Evolutionary conservation across 2,113 vertebrate genomes (phyloP).

Genomic region (Casuarius casuarius): DNA sequence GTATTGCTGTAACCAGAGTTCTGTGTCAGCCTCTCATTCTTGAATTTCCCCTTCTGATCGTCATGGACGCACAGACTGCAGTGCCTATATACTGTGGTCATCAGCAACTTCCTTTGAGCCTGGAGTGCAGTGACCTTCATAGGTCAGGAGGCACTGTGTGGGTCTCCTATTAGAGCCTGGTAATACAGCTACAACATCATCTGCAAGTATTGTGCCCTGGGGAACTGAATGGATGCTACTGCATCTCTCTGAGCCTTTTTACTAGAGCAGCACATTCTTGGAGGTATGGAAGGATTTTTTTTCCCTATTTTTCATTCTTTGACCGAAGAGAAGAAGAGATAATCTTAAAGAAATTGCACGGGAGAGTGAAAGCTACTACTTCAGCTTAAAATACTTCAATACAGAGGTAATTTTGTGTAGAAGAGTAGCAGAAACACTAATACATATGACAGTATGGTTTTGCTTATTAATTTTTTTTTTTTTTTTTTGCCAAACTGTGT

Average conservation of each 20-base stretch:
- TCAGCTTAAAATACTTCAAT: background rate
- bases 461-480: background rate
- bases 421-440: background rate
- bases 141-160: background rate
- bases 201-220: background rate
- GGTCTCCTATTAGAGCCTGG: background rate
- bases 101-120: background rate
- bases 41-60: background rate
- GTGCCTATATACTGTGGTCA: background rate
- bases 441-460: fast-evolving
- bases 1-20: background rate
- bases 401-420: background rate
- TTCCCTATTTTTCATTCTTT: background rate
- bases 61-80: background rate
- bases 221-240: background rate
- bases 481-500: background rate
- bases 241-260: background rate
- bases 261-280: background rate
- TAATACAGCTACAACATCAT: background rate
- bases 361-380: background rate
- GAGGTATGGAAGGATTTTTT: background rate
- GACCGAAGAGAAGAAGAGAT: background rate
- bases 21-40: background rate
- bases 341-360: background rate
- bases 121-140: background rate